Conservation (phyloP, 2,888 invertebrate genomes). For the Doris montereyensis region DNA sequence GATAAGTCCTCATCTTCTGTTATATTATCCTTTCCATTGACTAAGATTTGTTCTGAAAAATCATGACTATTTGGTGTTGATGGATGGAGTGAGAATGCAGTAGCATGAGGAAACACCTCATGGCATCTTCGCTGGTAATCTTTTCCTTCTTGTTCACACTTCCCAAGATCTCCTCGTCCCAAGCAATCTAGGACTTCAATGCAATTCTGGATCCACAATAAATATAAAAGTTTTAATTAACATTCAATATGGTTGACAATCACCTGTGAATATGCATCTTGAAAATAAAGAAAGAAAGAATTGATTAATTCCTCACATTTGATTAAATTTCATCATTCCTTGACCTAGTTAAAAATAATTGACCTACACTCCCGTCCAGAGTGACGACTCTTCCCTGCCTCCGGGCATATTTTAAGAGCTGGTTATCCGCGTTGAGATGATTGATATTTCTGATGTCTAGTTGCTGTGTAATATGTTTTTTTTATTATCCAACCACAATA, state of each 20-base stretch:
- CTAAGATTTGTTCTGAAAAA: conserved; percentile 52
- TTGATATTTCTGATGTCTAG: too few relatives aligned
- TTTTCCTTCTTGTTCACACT: conserved; percentile 78
- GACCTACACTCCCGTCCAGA: too few relatives aligned
- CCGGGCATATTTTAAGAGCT: too few relatives aligned
- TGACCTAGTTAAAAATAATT: too few relatives aligned
- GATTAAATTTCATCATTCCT: too few relatives aligned
- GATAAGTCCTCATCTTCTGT: neutral
- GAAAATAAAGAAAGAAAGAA: neutral
- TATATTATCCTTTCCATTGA: conserved; percentile 47
- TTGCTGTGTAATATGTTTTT: too few relatives aligned
- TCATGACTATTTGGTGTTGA: conserved; percentile 39
- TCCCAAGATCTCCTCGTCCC: conserved; percentile 85
- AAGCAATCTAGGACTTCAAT: conserved; percentile 85
- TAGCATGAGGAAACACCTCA: conserved; percentile 84
- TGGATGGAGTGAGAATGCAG: conserved; percentile 69
- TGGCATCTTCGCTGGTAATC: conserved; percentile 83
- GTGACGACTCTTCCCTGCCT: too few relatives aligned
- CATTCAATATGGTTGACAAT: neutral
- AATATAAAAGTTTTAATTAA: neutral
- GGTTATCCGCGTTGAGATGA: too few relatives aligned
- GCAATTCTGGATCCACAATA: conserved; percentile 78
- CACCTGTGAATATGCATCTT: too few relatives aligned
- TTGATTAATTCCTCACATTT: neutral
- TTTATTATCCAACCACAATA: too few relatives aligned